Percentiles rank a stretch among this genome's conserved stretches.
phyloP scores from a whole-genome alignment of 2,113 vertebrate species.

The Rhinichthys klamathensis region DNA sequence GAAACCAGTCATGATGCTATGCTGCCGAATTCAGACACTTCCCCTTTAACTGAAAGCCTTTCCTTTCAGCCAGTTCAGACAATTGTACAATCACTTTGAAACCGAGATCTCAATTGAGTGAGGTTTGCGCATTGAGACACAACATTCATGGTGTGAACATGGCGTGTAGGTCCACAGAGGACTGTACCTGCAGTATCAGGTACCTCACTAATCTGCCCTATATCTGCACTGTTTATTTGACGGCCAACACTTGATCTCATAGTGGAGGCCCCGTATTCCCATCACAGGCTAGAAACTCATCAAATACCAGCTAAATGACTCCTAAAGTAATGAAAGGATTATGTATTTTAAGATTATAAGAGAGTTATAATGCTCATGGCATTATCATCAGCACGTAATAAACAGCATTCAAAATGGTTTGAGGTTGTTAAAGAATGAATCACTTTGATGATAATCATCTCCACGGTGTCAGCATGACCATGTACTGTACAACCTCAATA shows the following conservation, averaged over 20 bases:
- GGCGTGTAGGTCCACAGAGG: background rate
- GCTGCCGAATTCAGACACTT: background rate
- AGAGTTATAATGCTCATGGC: background rate
- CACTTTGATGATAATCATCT: background rate
- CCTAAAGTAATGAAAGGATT: background rate
- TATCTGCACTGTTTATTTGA: constrained; percentile 52
- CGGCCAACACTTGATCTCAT: constrained; percentile 50
- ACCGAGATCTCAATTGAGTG: background rate
- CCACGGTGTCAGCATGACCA: background rate
- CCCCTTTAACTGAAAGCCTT: background rate
- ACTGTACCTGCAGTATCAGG: constrained; percentile 49
- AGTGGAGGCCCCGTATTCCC: constrained; percentile 29
- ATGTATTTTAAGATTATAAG: background rate
- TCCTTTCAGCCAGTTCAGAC: background rate
- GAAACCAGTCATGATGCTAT: background rate
- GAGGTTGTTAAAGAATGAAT: background rate
- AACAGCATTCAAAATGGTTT: background rate
- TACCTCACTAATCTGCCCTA: constrained; percentile 54
- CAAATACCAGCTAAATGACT: background rate
- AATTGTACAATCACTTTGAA: constrained; percentile 3
- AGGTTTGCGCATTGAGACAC: background rate
- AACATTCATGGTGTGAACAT: constrained; percentile 33
- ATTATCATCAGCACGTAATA: background rate
- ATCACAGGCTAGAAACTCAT: constrained; percentile 3
- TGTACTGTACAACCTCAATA: background rate